Evolutionary conservation across 2,797 vertebrate genomes (phyloP).

Genomic region (Dicrostonyx torquatus): DNA sequence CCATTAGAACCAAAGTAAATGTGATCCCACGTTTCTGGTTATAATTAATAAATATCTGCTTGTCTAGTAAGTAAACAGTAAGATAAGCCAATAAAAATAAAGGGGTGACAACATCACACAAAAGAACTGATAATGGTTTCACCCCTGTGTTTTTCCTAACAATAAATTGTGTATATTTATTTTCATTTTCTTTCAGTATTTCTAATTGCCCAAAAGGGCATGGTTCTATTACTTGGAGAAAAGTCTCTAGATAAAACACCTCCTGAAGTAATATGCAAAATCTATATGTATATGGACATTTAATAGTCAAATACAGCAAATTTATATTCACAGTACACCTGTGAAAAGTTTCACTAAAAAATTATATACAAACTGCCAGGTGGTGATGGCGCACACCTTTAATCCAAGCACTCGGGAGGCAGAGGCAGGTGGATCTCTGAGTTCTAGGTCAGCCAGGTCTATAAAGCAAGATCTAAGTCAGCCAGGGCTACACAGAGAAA

Average conservation of each 20-base stretch:
- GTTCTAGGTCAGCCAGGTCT: background rate
- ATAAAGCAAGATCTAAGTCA: background rate
- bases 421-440: background rate
- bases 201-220: background rate
- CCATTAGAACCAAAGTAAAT: slow-evolving; percentile 16
- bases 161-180: background rate
- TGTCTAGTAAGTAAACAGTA: background rate
- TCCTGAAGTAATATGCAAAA: background rate
- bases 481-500: background rate
- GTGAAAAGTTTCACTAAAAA: slow-evolving; percentile 38
- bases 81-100: background rate
- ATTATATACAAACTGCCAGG: background rate
- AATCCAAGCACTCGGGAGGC: background rate
- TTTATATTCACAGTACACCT: background rate
- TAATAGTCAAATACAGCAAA: slow-evolving; percentile 14
- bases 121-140: background rate
- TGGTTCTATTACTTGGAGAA: slow-evolving; percentile 2
- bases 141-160: background rate
- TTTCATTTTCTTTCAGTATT: slow-evolving; percentile 11
- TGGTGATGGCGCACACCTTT: background rate
- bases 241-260: slow-evolving; percentile 15
- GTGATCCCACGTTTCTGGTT: slow-evolving; percentile 17
- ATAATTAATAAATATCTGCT: background rate
- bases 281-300: background rate
- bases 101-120: background rate